These are phyloP conservation scores for Geodia barretti DNA, from an alignment of 37 sponge, comb jelly and placozoan genomes.

Conservation along the genomic window DNA sequence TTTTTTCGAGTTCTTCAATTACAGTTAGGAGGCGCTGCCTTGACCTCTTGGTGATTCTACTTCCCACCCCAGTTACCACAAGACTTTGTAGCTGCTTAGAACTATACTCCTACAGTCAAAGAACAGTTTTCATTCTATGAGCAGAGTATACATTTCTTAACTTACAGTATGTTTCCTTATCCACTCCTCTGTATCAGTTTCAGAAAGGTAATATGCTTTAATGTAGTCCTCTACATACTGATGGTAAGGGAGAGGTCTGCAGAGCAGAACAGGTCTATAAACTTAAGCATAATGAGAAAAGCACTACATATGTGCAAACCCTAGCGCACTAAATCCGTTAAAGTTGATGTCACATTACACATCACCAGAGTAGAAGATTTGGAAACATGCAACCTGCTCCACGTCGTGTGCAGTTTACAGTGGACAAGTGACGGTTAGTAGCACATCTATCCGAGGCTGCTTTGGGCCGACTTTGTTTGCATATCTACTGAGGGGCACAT, in stretches of 20 bases:
- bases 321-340: too few relatives aligned
- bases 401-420: too few relatives aligned
- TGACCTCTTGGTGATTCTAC: constrained; percentile 63
- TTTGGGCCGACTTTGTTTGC: too few relatives aligned
- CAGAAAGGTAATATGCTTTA: constrained; percentile 92
- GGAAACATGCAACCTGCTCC: too few relatives aligned
- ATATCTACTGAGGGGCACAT: too few relatives aligned
- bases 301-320: neutral
- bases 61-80: constrained; percentile 72
- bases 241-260: constrained; percentile 80
- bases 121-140: neutral
- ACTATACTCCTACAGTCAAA: constrained; percentile 73
- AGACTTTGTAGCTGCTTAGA: constrained; percentile 77
- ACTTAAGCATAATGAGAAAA: too few relatives aligned
- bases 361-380: too few relatives aligned
- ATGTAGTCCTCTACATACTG: constrained; percentile 89
- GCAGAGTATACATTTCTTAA: neutral
- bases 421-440: too few relatives aligned
- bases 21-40: constrained; percentile 63
- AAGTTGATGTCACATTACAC: too few relatives aligned
- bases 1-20: constrained; percentile 46
- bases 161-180: constrained; percentile 70
- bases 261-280: too few relatives aligned
- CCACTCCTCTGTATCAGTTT: constrained; percentile 83
- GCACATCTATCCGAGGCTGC: too few relatives aligned